Base-by-base conservation (phyloP, 2,113 vertebrate genomes). In the Forbesichthys agassizii region DNA sequence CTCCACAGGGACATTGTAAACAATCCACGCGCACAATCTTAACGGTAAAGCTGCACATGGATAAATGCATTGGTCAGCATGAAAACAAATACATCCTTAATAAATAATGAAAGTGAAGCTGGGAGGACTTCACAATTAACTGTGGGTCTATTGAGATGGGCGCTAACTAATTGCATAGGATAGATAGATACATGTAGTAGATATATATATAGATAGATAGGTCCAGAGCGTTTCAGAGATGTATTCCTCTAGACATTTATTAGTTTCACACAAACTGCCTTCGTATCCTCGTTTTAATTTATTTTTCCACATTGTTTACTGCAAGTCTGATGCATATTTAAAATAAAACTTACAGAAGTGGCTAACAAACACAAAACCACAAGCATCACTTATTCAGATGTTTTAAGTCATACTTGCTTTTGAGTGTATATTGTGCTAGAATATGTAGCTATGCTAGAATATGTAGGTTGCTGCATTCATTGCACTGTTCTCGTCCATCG, bases 401-500 rank as follows among this genome's bases (percentile, higher is more conserved):
- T 66, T 78, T 14, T 60, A 74, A 73, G 33, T 18, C 60, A 18
- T 9, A 47, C 46, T 61, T 20, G 33, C 48, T 51, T 64, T 56
- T 59, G 48, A 18, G 68, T 49, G 48, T 49, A 60, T 64, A 18
- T 0, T 6, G n/a, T 11, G 16, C 33, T 47, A 63, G 42, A 65
- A 69, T 79, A 58, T 12, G 56, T 56, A 75, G 73, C n/a, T n/a
- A n/a, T 11, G 16, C 33, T 47, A 63, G 42, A 65, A 69, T 79
- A 58, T 12, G 56, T 56, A 75, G 73, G 76, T 74, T 79, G 75
- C 33, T 36, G 33, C 55, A 48, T 77, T 57, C 13, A 36, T 66
- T n/a, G 5, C 55, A 63, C 56, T 77, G 66, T 49, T 77, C 20
- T 71, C 63, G 61, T 68, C 74, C 81, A 56, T 77, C 68, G 12